These are phyloP conservation scores for Leucophenga varia DNA, from an alignment of 1,140 invertebrate species.

Conservation along the genomic window DNA sequence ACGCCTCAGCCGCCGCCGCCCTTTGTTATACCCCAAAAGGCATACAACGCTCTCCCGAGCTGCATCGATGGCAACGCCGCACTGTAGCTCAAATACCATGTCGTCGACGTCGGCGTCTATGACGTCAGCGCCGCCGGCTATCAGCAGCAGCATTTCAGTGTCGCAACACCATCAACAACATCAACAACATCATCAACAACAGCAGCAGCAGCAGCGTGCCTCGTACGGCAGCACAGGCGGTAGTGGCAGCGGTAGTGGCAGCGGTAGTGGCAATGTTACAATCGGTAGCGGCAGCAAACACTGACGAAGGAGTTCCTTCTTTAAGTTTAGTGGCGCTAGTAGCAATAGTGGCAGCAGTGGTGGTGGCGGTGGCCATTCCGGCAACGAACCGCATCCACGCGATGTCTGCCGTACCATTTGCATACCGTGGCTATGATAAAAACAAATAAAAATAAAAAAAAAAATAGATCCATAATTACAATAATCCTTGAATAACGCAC, in stretches of 20 bases:
- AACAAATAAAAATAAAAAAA: background rate
- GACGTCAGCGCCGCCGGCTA: too few species aligned
- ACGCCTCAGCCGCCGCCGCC: constrained; percentile 59
- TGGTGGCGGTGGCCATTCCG: constrained; percentile 36
- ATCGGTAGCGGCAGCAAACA: constrained; percentile 47
- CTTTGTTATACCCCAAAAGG: constrained; percentile 63
- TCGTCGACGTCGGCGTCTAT: background rate
- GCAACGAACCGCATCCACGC: constrained; percentile 38
- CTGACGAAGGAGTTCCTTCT: constrained; percentile 56
- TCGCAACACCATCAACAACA: constrained; percentile 3
- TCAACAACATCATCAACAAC: constrained; percentile 9
- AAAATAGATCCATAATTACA: background rate
- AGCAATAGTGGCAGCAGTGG: constrained; percentile 16
- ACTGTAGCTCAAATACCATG: background rate
- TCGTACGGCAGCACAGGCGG: constrained; percentile 43
- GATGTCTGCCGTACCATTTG: constrained; percentile 51
- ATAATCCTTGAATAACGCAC: too few species aligned
- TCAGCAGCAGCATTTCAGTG: constrained; percentile 2
- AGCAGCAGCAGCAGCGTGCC: constrained; percentile 36
- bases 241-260: constrained; percentile 41
- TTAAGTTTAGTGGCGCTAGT: constrained; percentile 34
- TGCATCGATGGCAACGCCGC: constrained; percentile 29
- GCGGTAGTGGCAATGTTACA: constrained; percentile 33
- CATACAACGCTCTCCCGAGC: constrained; percentile 38
- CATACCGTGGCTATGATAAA: constrained; percentile 43